phyloP scores from a whole-genome alignment of 2,888 invertebrate species.

The Drosophila meridiana region DNA sequence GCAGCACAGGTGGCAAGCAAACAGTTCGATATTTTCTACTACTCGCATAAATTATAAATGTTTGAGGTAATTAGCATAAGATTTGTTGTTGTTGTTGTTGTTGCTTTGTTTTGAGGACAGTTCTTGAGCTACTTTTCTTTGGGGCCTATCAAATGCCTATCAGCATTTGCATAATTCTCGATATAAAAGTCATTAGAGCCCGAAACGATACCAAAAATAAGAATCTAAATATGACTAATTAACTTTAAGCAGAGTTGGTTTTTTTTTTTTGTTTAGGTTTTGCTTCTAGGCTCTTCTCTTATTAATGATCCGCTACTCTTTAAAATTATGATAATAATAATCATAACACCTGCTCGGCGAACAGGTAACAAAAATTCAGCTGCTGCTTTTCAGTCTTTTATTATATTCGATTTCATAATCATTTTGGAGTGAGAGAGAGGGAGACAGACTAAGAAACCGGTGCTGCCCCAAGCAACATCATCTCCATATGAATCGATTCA shows the following conservation, averaged over 20 bases:
- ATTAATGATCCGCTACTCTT: slow-evolving; percentile 43
- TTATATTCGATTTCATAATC: slow-evolving; percentile 66
- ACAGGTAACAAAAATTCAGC: slow-evolving; percentile 12
- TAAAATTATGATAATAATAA: slow-evolving; percentile 38
- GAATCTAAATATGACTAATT: slow-evolving; percentile 70
- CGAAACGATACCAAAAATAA: slow-evolving; percentile 37
- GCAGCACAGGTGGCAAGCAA: background rate
- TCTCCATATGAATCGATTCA: slow-evolving; percentile 52
- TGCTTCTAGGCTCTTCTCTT: slow-evolving; percentile 17
- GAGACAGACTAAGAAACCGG: slow-evolving; percentile 24
- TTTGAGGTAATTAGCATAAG: slow-evolving; percentile 70
- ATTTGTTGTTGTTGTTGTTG: slow-evolving; percentile 18
- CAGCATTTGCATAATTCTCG: slow-evolving; percentile 75
- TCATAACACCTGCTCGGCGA: slow-evolving; percentile 58
- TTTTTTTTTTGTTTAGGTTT: slow-evolving; percentile 4
- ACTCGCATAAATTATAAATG: slow-evolving; percentile 52
- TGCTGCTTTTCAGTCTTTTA: slow-evolving; percentile 5
- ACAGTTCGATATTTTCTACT: slow-evolving; percentile 15
- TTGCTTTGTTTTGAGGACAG: slow-evolving; percentile 27
- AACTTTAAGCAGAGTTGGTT: slow-evolving; percentile 62
- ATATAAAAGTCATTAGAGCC: slow-evolving; percentile 73
- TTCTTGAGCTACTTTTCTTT: slow-evolving; percentile 16
- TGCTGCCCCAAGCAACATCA: slow-evolving; percentile 39
- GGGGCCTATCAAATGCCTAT: slow-evolving; percentile 72
- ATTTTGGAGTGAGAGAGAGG: slow-evolving; percentile 15